phyloP scores from a whole-genome alignment of 35 echinoderm and acorn worm species.

The Holothuria glaberrima region DNA sequence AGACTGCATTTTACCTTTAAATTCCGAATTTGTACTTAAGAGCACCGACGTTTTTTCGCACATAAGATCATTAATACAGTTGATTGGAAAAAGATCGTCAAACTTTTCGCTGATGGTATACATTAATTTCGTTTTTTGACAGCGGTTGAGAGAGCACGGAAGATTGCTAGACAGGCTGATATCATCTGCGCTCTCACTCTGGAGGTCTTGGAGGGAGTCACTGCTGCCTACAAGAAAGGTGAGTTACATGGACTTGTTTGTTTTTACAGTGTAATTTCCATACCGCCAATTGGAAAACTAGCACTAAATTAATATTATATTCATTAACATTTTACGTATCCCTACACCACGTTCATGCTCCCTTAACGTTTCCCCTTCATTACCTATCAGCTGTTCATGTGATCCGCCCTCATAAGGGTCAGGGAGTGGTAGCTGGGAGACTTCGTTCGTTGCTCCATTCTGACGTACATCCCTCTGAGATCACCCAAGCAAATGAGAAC shows the following conservation, averaged over 20 bases:
- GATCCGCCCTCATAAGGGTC: constrained; percentile 84
- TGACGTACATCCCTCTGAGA: constrained; percentile 82
- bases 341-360: too few relatives aligned
- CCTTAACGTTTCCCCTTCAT: too few relatives aligned
- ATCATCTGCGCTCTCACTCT: constrained; percentile 77
- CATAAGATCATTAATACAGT: too few relatives aligned
- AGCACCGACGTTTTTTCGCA: too few relatives aligned
- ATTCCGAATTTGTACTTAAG: too few relatives aligned
- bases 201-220: constrained; percentile 84
- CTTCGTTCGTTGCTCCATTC: constrained; percentile 85
- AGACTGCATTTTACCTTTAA: too few relatives aligned
- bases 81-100: too few relatives aligned
- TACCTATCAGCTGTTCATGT: constrained; percentile 69
- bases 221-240: constrained; percentile 85
- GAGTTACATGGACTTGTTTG: background rate
- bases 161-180: constrained; percentile 82
- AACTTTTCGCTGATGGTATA: too few relatives aligned
- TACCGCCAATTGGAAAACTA: too few relatives aligned
- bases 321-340: too few relatives aligned
- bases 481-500: constrained; percentile 80
- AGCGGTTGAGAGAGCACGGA: constrained; percentile 73
- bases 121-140: background rate
- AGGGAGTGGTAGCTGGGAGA: constrained; percentile 61
- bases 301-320: too few relatives aligned
- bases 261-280: too few relatives aligned